Conservation (phyloP, 2,113 vertebrate species). For the Thalassarche chlororhynchos region DNA sequence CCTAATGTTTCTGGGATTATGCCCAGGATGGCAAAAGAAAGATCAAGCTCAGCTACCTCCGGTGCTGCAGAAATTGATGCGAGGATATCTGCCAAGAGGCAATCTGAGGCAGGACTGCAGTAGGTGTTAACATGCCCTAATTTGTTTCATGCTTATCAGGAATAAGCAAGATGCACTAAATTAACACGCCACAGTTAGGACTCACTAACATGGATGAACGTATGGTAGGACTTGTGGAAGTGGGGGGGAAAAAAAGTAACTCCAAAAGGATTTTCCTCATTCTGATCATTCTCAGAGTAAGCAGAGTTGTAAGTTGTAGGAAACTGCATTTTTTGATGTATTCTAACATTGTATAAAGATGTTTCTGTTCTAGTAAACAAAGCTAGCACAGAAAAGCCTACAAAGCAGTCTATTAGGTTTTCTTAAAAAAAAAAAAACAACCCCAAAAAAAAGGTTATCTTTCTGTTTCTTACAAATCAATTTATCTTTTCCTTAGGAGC, state of each 20-base stretch:
- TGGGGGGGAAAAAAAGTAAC: fast-evolving
- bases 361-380: neutral
- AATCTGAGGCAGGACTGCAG: neutral
- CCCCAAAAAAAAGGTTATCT: neutral
- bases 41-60: neutral
- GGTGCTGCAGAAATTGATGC: neutral
- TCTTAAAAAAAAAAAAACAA: neutral
- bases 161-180: neutral
- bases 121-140: neutral
- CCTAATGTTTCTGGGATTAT: neutral
- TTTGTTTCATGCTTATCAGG: neutral
- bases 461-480: neutral
- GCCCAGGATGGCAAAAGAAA: neutral
- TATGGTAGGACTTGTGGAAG: neutral
- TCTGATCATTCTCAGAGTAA: neutral
- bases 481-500: neutral
- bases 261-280: neutral
- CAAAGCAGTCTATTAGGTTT: neutral
- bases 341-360: neutral
- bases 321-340: neutral
- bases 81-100: neutral
- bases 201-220: neutral
- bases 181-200: neutral
- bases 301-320: neutral
- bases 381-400: neutral